phyloP scores from a whole-genome alignment of 2,113 vertebrate genomes.

The Globicephala melas region DNA sequence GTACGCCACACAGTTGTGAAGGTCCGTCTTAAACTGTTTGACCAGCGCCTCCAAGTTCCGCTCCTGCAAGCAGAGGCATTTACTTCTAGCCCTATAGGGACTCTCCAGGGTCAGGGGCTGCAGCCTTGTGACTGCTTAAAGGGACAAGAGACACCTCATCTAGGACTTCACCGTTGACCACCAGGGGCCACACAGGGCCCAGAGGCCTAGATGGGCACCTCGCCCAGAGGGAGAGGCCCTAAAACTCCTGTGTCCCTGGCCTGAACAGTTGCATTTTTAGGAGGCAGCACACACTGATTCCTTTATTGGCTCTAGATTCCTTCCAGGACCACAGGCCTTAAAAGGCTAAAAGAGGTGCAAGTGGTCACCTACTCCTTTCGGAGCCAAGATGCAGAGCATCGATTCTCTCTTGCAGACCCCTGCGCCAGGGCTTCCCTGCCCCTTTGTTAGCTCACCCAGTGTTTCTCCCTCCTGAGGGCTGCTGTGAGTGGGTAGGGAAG shows the following conservation, averaged over 20 bases:
- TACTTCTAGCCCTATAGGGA: background rate
- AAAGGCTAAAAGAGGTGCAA: background rate
- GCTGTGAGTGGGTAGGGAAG: background rate
- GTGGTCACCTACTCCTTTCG: background rate
- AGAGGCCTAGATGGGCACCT: background rate
- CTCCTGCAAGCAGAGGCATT: conserved; percentile 81
- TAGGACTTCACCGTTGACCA: background rate
- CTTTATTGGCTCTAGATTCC: background rate
- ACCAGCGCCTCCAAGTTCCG: conserved; percentile 84
- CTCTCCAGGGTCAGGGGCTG: background rate
- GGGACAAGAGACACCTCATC: background rate
- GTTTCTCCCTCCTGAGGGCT: background rate
- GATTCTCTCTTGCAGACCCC: background rate
- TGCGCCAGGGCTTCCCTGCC: background rate
- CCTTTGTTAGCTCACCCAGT: background rate
- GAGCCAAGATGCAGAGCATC: background rate
- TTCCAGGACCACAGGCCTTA: background rate
- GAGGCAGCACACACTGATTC: background rate
- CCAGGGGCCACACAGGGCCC: background rate
- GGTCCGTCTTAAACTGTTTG: conserved; percentile 88
- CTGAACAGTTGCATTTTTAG: background rate
- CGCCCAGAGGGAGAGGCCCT: background rate
- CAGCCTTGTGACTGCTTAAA: background rate
- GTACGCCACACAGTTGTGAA: conserved; percentile 87
- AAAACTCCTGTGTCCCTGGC: background rate